Evolutionary conservation across 2,888 invertebrate genomes (phyloP), one percentile per base, ranked within the genome.

Genomic region (Drosophila nigricruria): DNA sequence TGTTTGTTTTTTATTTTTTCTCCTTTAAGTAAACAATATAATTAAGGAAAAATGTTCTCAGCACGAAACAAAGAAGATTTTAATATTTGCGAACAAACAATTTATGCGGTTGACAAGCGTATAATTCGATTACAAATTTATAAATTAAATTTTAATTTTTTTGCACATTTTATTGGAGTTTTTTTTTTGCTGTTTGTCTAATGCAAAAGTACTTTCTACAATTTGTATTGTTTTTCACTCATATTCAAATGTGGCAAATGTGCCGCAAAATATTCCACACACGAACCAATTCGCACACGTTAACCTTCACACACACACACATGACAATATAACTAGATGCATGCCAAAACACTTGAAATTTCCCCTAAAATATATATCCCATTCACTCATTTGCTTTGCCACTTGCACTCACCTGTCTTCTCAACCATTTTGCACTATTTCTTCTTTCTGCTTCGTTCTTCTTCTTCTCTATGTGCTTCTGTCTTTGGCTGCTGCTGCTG

Each of bases 321-420:
- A 30, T 49, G 18, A 49, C 18, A 18, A 30, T 32, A 43, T 10
- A 53, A 12, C 3, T 14, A 34, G 14, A n/a, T 45, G 25, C 18
- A 58, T 25, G 18, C 16, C 23, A 40, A 34, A n/a, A 32, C 38
- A 62, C 30, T 69, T 32, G 57, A 73, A 64, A 66, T 78, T 74
- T 78, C 73, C 66, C 75, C 73, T 12, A 9, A 23, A 53, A 57
- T 59, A 45, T 23, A 52, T 34, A 32, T 34, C 20, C 56, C 56
- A 78, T 47, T 62, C 16, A 43, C 34, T 59, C 43, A 30, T 10
- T 58, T n/a, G 52, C 34, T 23, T 50, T 71, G 20, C 42, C 23
- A 27, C 50, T 56, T 65, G 70, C 67, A 84, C 87, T 90, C 83
- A 88, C 88, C 88, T 88, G 88, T 88, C 80, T 88, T 88, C 85